These are phyloP conservation scores for Nemopilema nomurai DNA, from an alignment of 30 jellyfish, hydroid and myxozoan species.

Conservation along the genomic window DNA sequence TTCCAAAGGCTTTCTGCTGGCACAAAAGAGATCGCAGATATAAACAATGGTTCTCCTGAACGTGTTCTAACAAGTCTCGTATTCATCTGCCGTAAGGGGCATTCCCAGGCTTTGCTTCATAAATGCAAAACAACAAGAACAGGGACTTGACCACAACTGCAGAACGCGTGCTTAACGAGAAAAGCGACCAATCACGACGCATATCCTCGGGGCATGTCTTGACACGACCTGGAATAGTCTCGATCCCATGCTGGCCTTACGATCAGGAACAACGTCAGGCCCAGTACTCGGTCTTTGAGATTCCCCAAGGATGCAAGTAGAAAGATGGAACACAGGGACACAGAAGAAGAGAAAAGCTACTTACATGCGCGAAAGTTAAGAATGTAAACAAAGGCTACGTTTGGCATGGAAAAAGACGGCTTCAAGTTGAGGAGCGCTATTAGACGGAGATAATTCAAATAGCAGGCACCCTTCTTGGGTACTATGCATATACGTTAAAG, in stretches of 20 bases:
- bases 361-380: too few species aligned
- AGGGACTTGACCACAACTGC: slow-evolving; percentile 12
- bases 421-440: too few species aligned
- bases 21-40: background rate
- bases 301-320: too few species aligned
- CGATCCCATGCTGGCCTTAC: background rate
- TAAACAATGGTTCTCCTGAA: slow-evolving; percentile 33
- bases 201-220: slow-evolving; percentile 42
- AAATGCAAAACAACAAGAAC: background rate
- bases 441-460: too few species aligned
- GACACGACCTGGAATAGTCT: slow-evolving; percentile 11
- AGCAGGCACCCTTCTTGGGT: too few species aligned
- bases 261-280: background rate
- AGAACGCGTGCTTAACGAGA: background rate
- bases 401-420: too few species aligned
- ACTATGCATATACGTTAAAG: too few species aligned
- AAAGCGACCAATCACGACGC: slow-evolving; percentile 29
- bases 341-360: too few species aligned
- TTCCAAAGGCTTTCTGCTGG: slow-evolving; percentile 15
- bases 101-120: slow-evolving; percentile 1
- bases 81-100: slow-evolving; percentile 10
- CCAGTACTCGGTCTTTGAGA: too few species aligned
- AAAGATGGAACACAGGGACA: too few species aligned
- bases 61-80: slow-evolving; percentile 52
- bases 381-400: too few species aligned